Evolutionary conservation across 2,888 invertebrate species (phyloP).

Genomic region (Apoda limacodes): DNA sequence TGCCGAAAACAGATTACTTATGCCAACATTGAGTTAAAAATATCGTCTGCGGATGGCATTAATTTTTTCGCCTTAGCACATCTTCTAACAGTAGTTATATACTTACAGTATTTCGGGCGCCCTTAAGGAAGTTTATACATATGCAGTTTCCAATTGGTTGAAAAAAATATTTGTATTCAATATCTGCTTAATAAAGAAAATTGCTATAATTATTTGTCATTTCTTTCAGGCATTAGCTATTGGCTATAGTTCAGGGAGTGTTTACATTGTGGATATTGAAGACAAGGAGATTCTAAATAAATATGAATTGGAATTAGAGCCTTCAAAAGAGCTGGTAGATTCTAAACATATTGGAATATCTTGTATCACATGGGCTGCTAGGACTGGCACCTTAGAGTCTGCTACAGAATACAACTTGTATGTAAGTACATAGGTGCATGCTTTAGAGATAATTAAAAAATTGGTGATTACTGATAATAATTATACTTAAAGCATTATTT

Average conservation of each 20-base stretch:
- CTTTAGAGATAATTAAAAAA: no score
- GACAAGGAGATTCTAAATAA: constrained; percentile 83
- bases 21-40: no score
- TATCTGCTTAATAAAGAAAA: constrained; percentile 18
- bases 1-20: no score
- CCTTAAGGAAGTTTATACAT: no score
- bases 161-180: background rate
- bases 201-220: constrained; percentile 21
- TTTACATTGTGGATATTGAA: constrained; percentile 85
- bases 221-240: constrained; percentile 73
- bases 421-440: no score
- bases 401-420: constrained; percentile 54
- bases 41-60: no score
- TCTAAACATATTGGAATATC: constrained; percentile 73
- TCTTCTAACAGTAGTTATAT: no score
- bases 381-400: constrained; percentile 50
- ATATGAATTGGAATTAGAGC: constrained; percentile 53
- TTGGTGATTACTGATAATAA: no score
- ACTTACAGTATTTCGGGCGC: no score
- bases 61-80: no score
- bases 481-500: no score
- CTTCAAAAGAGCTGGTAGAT: constrained; percentile 52
- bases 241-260: constrained; percentile 77
- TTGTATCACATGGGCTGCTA: constrained; percentile 79
- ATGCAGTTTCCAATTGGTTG: no score